Evolutionary conservation across 2,888 invertebrate genomes (phyloP).

Genomic region (Netelia virgata): DNA sequence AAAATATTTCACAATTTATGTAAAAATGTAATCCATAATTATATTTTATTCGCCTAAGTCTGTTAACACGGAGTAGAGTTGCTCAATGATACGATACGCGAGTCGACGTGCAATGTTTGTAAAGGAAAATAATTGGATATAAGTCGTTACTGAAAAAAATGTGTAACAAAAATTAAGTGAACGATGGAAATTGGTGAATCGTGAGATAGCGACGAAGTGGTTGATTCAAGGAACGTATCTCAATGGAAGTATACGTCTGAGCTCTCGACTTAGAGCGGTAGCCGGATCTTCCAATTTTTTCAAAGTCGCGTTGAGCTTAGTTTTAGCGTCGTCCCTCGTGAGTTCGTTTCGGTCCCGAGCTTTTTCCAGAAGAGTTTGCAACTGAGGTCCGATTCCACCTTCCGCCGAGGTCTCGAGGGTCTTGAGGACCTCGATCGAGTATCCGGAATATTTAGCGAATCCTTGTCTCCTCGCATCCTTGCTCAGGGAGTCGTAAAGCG

Average conservation of each 20-base stretch:
- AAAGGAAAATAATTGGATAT: constrained; percentile 30
- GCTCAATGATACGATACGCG: neutral
- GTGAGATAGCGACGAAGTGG: neutral
- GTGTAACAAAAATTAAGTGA: neutral
- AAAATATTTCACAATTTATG: neutral
- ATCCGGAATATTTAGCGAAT: constrained; percentile 88
- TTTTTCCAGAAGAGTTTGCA: constrained; percentile 87
- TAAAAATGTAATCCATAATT: constrained; percentile 5
- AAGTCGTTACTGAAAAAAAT: constrained; percentile 1
- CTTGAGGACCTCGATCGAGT: constrained; percentile 87
- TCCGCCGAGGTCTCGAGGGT: constrained; percentile 86
- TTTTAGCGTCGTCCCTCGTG: constrained; percentile 87
- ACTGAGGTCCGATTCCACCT: constrained; percentile 87
- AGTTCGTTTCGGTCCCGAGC: constrained; percentile 87
- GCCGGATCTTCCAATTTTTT: constrained; percentile 87
- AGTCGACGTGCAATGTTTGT: neutral
- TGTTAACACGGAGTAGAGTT: constrained; percentile 17
- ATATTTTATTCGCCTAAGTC: constrained; percentile 32
- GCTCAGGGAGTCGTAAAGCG: constrained; percentile 88
- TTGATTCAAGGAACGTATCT: constrained; percentile 77
- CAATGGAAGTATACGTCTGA: constrained; percentile 87
- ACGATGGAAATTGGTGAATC: neutral
- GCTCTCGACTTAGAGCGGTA: constrained; percentile 87
- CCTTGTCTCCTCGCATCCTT: constrained; percentile 89
- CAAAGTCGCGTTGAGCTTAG: constrained; percentile 86